Evolutionary conservation across 2,888 invertebrate species (phyloP), one percentile per base, ranked within the genome.

Genomic region (Phlogophora meticulosa): DNA sequence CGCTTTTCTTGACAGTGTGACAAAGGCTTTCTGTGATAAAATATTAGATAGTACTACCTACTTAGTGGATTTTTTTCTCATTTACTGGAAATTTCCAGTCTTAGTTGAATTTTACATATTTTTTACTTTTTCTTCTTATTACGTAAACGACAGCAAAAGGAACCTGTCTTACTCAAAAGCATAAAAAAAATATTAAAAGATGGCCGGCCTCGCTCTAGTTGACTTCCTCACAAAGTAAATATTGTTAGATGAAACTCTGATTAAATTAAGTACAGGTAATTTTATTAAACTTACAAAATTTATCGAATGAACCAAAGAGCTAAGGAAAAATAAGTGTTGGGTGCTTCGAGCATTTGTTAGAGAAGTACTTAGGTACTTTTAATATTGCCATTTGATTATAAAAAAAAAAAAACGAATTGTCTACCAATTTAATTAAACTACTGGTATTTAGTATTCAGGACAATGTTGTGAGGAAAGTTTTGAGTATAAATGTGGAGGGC

Each of bases 201-300:
- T 38, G 11, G 7, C 17, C 4, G 10, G 5, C 10, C 7, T 53
- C 1, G 22, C 28, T 53, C 42, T 38, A 38, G 22, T 49, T 13
- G 42, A 52, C 20, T 55, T 45, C 43, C 40, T 51, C 24, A 34
- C 38, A 56, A 48, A 55, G 36, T 62, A 49, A 63, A 51, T 63
- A 70, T 71, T 71, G 38, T 42, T 34, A 38, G 13, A 49, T 51
- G 49, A 70, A 71, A 56, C 17, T 32, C 10, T 46, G 15, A 46
- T 46, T 46, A 46, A 57, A 64, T 52, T 52, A 46, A 52, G 28
- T 11, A 32, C 2, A 56, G 15, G 40, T 64, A 64, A 45, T 72
- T 72, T 52, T 49, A 64, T 70, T 46, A 56, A 28, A 7, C 24
- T 17, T 7, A 13, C 11, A 56, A 7, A 52, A 45, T 42, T 56